Evolutionary conservation across 2,113 vertebrate genomes (phyloP), one percentile per base, ranked within the genome.

Genomic region (Saiga tatarica): DNA sequence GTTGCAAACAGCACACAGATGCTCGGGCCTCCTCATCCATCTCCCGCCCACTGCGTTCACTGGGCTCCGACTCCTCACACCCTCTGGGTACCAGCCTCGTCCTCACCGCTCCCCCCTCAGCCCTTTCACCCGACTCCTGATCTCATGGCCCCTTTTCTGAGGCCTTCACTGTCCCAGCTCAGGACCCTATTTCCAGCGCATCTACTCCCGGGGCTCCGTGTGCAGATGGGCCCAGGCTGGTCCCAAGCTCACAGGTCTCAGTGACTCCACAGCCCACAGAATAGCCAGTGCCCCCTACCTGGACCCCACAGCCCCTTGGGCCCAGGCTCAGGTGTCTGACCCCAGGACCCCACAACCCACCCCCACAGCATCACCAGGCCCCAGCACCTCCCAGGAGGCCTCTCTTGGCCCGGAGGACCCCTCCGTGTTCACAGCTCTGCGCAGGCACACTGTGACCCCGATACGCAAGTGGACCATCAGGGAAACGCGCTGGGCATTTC

Each of bases 11-110:
- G 71, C 39, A 0, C 26, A 33, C 28, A 12, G 39, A 23, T 33
- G 33, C 25, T 52, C 11, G 2, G 12, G 39, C 1, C 50, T 59
- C 52, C n/a, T 2, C 0, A 1, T 26, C 7, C 2, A 0, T 21
- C n/a, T 74, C n/a, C 0, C 0, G 2, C 13, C 74, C 2, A 5
- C 28, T 26, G 55, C 7, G 0, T 59, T 59, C 42, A 83, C 30
- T 55, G 25, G 26, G 6, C 28, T 84, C 36, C 26, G 45, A 76
- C 3, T 83, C 76, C 19, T 59, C 26, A 19, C 7, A 6, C 21
- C 5, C 59, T 53, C 57, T 12, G 3, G 60, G 7, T 26, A 2
- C 36, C 36, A 14, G 14, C 42, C 2, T 4, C 33, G 1, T 55
- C 5, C 3, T 84, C 53, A 39, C 62, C 6, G 0, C 23, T 36